Evolutionary conservation across 2,888 invertebrate species (phyloP).

Genomic region (Phymatocera aterrima): DNA sequence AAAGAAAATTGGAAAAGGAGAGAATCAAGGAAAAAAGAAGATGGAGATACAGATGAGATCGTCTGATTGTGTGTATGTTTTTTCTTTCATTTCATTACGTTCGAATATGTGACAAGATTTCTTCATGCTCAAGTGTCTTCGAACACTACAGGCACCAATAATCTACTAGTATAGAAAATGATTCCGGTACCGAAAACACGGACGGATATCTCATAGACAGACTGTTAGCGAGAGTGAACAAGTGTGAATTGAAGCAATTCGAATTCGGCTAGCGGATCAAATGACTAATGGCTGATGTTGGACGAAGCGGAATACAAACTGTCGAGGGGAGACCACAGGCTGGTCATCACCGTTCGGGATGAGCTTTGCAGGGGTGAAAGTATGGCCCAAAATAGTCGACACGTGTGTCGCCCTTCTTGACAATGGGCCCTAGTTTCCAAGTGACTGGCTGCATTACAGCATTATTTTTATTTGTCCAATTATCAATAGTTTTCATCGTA

Average conservation of each 20-base stretch:
- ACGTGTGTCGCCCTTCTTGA: too few relatives aligned
- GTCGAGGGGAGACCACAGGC: background rate
- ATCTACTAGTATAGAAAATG: background rate
- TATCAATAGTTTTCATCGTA: too few relatives aligned
- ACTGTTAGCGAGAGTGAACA: background rate
- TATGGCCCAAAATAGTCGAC: too few relatives aligned
- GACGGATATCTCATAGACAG: background rate
- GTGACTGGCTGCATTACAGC: too few relatives aligned
- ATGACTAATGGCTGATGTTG: conserved; percentile 13
- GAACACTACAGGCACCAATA: background rate
- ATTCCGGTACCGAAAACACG: background rate
- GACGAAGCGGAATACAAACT: background rate
- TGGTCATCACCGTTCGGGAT: too few relatives aligned
- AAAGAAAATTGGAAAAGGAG: background rate
- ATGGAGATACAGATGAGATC: too few relatives aligned
- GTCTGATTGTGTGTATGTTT: background rate
- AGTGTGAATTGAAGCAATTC: background rate
- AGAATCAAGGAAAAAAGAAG: background rate
- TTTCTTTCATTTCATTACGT: background rate
- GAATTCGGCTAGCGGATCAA: conserved; percentile 1
- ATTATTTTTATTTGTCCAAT: too few relatives aligned
- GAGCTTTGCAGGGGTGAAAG: too few relatives aligned
- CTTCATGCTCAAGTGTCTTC: background rate
- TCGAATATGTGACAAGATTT: background rate
- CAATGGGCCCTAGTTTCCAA: too few relatives aligned